phyloP scores from a whole-genome alignment of 2,113 vertebrate genomes.

The Cynoglossus semilaevis region DNA sequence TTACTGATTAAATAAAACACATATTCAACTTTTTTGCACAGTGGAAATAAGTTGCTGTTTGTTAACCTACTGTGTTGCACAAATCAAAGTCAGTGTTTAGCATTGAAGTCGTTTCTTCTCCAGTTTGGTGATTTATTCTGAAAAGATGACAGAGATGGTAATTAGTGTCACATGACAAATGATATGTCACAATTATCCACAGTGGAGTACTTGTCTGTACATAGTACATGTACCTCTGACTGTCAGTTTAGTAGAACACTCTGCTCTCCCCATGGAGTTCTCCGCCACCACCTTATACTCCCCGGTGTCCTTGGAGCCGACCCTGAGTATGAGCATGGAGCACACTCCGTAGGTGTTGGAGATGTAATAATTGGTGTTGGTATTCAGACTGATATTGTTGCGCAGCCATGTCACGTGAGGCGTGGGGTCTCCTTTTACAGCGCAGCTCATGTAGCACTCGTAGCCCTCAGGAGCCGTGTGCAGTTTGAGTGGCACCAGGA shows the following conservation, averaged over 20 bases:
- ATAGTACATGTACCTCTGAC: constrained; percentile 86
- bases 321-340: constrained; percentile 82
- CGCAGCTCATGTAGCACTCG: constrained; percentile 90
- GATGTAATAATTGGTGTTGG: constrained; percentile 77
- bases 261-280: constrained; percentile 77
- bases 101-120: too few relatives aligned
- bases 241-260: constrained; percentile 79
- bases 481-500: constrained; percentile 81
- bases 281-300: constrained; percentile 83
- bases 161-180: too few relatives aligned
- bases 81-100: too few relatives aligned
- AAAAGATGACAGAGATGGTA: too few relatives aligned
- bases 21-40: too few relatives aligned
- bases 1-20: too few relatives aligned
- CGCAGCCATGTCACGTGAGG: constrained; percentile 88
- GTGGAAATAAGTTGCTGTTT: too few relatives aligned
- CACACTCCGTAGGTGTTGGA: constrained; percentile 88
- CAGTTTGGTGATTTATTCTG: too few relatives aligned
- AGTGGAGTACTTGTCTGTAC: too few relatives aligned
- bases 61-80: too few relatives aligned
- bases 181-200: too few relatives aligned
- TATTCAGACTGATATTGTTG: constrained; percentile 79
- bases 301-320: constrained; percentile 79
- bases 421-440: constrained; percentile 79
- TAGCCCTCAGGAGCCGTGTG: constrained; percentile 84